Base-by-base conservation (phyloP, 2,888 invertebrate species). In the Protonemura montana region DNA sequence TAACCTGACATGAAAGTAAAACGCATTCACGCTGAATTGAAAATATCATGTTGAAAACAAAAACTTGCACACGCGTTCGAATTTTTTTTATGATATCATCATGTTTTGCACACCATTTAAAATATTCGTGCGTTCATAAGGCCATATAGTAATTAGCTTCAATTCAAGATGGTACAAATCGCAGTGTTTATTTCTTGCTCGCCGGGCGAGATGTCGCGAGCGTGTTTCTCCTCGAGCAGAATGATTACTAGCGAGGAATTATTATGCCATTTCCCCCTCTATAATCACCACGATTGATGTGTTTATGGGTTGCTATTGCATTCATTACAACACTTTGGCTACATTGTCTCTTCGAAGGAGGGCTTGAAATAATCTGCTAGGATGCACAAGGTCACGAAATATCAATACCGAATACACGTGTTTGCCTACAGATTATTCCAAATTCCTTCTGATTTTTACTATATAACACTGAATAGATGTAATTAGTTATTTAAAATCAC, bases 191-290 rank as follows among this genome's bases (percentile, higher is more conserved):
- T 28, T 78, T 78, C 59, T 59, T 21, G 13, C 59, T 27, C 78
- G 78, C 27, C 78, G 78, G 28, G 26, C 78, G 10, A 35, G 28
- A 78, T 78, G 78, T 78, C 78, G 78, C 78, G 78, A 78, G 78
- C 78, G 27, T 26, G 78, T 27, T 25, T 27, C 6, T 27, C 78
- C 78, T 27, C 26, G 26, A 78, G 78, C 78, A 10, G 27, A 3
- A 21, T 21, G 59, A 59, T 59, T 59, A 59, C 21, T 2, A 2
- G 21, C 21, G 3, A 16, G 59, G 21, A 13, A 59, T 59, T 10
- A 59, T 59, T 59, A 21, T 21, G 59, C 35, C 35, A 35, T 35
- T 35, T 59, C 59, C 59, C 41, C n/a, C 59, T 59, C 59, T 21
- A 21, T 59, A 59, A 59, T 59, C 78, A 78, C 27, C 78, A 2